Conservation (phyloP, 2,797 vertebrate species). For the Molossus alvarezi region DNA sequence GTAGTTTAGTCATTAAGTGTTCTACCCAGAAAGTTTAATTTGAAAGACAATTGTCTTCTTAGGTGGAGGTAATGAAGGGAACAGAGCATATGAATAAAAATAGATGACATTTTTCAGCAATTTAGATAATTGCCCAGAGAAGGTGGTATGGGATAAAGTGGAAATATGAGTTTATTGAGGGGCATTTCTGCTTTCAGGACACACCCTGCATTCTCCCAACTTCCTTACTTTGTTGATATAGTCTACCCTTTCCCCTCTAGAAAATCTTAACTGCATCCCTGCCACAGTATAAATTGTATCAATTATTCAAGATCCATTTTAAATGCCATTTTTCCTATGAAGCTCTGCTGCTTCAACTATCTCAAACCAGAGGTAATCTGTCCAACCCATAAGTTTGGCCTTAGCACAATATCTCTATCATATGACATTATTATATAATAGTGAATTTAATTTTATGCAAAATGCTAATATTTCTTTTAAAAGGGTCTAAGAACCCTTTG, state of each 20-base stretch:
- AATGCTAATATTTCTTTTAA: conserved; percentile 63
- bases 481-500: conserved; percentile 33
- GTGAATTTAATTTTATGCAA: conserved; percentile 61
- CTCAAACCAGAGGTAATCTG: conserved; percentile 61
- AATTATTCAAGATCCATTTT: conserved; percentile 63
- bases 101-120: background rate
- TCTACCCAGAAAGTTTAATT: conserved; percentile 36
- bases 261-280: background rate
- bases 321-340: conserved; percentile 44
- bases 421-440: conserved; percentile 29
- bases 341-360: conserved; percentile 27
- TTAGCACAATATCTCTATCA: conserved; percentile 10
- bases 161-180: background rate
- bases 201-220: conserved; percentile 1
- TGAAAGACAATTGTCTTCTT: conserved; percentile 56
- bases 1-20: background rate
- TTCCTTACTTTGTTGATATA: conserved; percentile 25
- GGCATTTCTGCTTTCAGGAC: conserved; percentile 54
- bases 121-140: conserved; percentile 12
- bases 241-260: background rate
- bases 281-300: conserved; percentile 56
- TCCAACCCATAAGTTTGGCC: conserved; percentile 55
- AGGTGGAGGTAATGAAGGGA: background rate
- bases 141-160: background rate
- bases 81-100: background rate